Evolutionary conservation across 92 coral and sea anemone genomes (phyloP).

Genomic region (Chrysogorgia sp.): DNA sequence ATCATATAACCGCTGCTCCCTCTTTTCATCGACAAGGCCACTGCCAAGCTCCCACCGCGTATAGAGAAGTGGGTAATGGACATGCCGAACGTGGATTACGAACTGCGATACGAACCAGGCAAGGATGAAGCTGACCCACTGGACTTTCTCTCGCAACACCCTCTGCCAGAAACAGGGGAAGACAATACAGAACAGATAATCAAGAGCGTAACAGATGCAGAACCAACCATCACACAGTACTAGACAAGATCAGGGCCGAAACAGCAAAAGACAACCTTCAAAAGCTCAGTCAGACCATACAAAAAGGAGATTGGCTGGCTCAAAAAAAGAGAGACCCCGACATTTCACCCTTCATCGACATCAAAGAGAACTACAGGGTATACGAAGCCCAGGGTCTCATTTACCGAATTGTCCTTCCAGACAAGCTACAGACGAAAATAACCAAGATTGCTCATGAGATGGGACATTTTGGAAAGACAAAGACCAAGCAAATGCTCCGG

Average conservation of each 20-base stretch:
- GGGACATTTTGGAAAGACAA: constrained; percentile 52
- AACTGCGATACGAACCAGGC: constrained; percentile 57
- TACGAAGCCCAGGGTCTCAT: constrained; percentile 18
- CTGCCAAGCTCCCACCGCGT: constrained; percentile 55
- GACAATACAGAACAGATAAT: constrained; percentile 13
- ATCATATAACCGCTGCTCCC: constrained; percentile 53
- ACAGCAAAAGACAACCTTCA: constrained; percentile 33
- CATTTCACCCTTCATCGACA: constrained; percentile 7
- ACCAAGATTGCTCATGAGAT: constrained; percentile 44
- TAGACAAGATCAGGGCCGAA: constrained; percentile 8
- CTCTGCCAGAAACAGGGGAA: constrained; percentile 28
- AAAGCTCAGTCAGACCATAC: constrained; percentile 12
- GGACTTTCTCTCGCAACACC: constrained; percentile 39
- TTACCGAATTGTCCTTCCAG: constrained; percentile 9
- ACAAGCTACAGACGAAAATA: constrained; percentile 29
- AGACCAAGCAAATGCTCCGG: constrained; percentile 45
- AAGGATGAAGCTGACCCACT: constrained; percentile 57
- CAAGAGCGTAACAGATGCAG: constrained; percentile 27
- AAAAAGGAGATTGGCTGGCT: constrained; percentile 40
- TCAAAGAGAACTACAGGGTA: background rate
- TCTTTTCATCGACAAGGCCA: constrained; percentile 59
- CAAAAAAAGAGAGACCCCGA: constrained; percentile 53
- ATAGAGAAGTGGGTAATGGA: constrained; percentile 66
- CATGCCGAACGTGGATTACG: constrained; percentile 71
- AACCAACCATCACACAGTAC: constrained; percentile 30